Evolutionary conservation across 2,888 invertebrate species (phyloP), one percentile per base, ranked within the genome.

Genomic region (Auanema freiburgensis): DNA sequence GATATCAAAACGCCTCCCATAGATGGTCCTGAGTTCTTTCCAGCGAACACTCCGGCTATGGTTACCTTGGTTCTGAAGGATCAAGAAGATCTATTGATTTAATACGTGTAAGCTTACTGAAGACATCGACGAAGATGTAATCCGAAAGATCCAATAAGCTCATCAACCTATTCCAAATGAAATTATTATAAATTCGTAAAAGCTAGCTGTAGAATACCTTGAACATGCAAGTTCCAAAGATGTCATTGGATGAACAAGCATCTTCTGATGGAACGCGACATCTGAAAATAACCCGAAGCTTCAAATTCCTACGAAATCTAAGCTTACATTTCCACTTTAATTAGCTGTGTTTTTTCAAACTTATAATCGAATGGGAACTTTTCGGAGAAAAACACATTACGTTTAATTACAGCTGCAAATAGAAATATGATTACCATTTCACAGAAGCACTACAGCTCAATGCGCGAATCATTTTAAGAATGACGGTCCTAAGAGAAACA

Each of bases 91-190:
- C 4, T 46, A 46, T 46, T 46, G 46, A 46, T 46, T 46, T 5
- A 5, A 46, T 10, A 5, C 46, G 10, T 23, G 16, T 23, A 10
- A 51, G 61, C 65, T 61, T 41, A 70, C 66, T 44, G 21, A 14
- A 71, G 52, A 2, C 55, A 56, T 41, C 65, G 64, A 5, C 76
- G 59, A 41, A 76, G 58, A 58, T 76, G 76, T 14, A 76, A 58
- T 41, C 76, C 76, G 54, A 76, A 76, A 10, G 74, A 74, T 8
- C 76, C 76, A 50, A 73, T 76, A 10, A 76, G 68, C 49, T 76
- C 76, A 49, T 76, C 76, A 5, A 73, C 56, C 65, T 65, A 41
- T 14, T 44, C 41, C 6, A 57, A 44, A n/a, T 16, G 46, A 23
- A 43, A 46, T 57, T 5, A 57, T 55, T 24, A 8, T 25, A 23